These are phyloP conservation scores for Noctua comes DNA, from an alignment of 2,888 invertebrate species.

Conservation along the genomic window DNA sequence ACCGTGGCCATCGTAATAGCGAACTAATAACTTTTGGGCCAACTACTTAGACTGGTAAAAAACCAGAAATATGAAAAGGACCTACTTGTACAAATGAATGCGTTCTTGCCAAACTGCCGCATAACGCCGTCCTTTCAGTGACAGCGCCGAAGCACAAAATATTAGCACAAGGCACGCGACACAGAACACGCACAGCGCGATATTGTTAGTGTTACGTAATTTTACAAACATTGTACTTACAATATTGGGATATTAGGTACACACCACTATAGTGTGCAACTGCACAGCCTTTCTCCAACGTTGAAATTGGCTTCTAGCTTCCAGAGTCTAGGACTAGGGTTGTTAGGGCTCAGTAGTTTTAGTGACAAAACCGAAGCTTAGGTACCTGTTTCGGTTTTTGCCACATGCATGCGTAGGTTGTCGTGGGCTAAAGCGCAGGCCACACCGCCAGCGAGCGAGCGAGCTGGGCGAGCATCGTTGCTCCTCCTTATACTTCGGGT, in stretches of 20 bases:
- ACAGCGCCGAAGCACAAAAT: conserved; percentile 56
- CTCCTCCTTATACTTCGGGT: too few species aligned
- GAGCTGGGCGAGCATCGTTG: too few species aligned
- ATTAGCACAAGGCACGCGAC: conserved; percentile 57
- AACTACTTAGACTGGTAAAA: background rate
- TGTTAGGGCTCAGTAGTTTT: background rate
- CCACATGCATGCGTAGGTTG: too few species aligned
- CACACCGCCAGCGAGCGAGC: too few species aligned
- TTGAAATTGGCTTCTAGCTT: too few species aligned
- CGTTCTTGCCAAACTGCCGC: background rate
- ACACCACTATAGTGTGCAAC: background rate
- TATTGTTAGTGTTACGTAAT: conserved; percentile 40
- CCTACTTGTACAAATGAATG: background rate
- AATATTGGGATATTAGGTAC: background rate
- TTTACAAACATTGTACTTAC: conserved; percentile 21
- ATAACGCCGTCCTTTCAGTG: conserved; percentile 19
- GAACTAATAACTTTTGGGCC: background rate
- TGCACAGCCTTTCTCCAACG: background rate
- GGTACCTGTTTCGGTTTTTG: too few species aligned
- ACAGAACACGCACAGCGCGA: conserved; percentile 37
- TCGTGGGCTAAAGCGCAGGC: too few species aligned
- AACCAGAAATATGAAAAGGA: background rate
- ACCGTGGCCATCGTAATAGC: background rate
- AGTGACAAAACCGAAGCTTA: background rate
- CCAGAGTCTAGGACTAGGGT: background rate